Evolutionary conservation across 2,113 vertebrate species (phyloP).

Genomic region (Peromyscus maniculatus): DNA sequence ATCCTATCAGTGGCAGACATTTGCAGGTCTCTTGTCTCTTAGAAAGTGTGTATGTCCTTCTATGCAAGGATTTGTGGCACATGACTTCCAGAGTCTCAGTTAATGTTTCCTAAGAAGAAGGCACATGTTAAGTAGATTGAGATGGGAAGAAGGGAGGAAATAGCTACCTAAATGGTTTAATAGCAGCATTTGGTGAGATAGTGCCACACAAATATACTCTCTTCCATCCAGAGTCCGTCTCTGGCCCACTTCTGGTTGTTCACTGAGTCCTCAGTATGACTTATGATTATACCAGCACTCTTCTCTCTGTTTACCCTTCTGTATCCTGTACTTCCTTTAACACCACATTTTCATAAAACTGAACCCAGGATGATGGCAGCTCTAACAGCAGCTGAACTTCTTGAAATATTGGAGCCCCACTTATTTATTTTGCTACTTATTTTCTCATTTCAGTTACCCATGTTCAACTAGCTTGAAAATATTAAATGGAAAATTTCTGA

Average conservation of each 20-base stretch:
- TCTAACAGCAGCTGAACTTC: neutral
- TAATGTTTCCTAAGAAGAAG: slow-evolving; percentile 26
- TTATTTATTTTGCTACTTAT: neutral
- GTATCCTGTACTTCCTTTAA: neutral
- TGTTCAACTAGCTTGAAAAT: neutral
- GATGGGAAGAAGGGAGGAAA: neutral
- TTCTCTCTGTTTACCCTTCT: neutral
- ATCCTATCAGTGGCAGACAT: neutral
- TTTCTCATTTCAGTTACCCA: neutral
- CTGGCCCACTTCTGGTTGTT: neutral
- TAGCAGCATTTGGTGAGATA: neutral
- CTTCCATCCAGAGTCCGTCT: neutral
- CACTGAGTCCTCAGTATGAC: neutral
- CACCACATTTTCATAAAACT: neutral
- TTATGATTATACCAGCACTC: neutral
- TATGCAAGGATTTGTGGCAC: neutral
- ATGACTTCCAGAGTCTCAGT: neutral
- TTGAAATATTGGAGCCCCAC: neutral
- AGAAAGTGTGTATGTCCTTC: neutral
- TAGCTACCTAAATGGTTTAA: slow-evolving; percentile 15
- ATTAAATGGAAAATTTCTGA: neutral
- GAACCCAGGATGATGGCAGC: neutral
- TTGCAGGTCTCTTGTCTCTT: neutral
- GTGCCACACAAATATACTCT: neutral
- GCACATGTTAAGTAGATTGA: neutral